A percentile compares a stretch with the other conserved stretches of the same genome.
Conservation (phyloP, 2,113 vertebrate genomes). For the Kryptolebias marmoratus region DNA sequence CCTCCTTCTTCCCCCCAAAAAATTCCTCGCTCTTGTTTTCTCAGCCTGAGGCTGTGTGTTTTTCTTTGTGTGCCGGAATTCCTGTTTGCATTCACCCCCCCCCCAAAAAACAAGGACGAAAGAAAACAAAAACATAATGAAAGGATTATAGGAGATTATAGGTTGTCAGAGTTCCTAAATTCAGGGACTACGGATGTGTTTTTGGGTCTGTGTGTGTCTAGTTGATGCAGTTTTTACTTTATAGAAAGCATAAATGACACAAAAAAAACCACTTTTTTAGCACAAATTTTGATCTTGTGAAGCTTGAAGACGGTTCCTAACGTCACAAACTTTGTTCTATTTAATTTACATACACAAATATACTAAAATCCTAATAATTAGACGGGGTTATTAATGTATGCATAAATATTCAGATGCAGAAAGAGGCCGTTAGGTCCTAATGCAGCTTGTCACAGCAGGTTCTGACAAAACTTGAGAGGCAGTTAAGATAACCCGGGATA, state of each 20-base stretch:
- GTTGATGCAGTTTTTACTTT: background rate
- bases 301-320: background rate
- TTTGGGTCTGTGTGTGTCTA: slow-evolving; percentile 7
- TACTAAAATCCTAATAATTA: background rate
- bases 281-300: background rate
- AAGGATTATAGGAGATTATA: slow-evolving; percentile 76
- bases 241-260: too few relatives aligned
- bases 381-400: background rate
- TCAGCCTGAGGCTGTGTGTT: slow-evolving; percentile 72
- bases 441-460: slow-evolving; percentile 64
- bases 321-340: background rate
- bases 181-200: slow-evolving; percentile 45
- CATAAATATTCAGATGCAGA: background rate
- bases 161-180: slow-evolving; percentile 64
- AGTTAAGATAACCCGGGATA: slow-evolving; percentile 52
- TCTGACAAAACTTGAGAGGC: slow-evolving; percentile 29
- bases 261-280: background rate
- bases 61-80: slow-evolving; percentile 79
- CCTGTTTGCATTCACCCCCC: slow-evolving; percentile 77
- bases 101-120: slow-evolving; percentile 61
- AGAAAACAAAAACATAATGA: slow-evolving; percentile 77
- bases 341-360: background rate
- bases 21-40: slow-evolving; percentile 70
- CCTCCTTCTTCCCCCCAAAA: slow-evolving; percentile 34
- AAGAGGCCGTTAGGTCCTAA: slow-evolving; percentile 29